Conservation (phyloP, 1,140 invertebrate species). For the Diorhabda sublineata region DNA sequence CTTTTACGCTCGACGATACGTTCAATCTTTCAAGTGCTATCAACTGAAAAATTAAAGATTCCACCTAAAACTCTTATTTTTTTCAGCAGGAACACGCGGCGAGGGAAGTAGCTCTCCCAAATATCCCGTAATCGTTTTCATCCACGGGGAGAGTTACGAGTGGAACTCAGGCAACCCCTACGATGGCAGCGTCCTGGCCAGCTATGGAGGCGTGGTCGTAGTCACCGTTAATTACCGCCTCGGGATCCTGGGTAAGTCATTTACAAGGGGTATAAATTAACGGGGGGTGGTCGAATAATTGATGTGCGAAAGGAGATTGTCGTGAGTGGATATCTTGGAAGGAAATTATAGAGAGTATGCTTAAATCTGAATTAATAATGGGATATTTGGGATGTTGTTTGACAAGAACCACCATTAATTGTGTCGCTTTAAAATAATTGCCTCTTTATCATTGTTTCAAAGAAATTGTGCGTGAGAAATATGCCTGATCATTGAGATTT, state of each 20-base stretch:
- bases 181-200: constrained; percentile 88
- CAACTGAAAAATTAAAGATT: constrained; percentile 1
- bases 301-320: constrained; percentile 11
- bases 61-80: constrained; percentile 35
- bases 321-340: neutral
- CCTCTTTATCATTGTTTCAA: too few relatives aligned
- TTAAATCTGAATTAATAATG: neutral
- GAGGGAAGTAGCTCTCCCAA: constrained; percentile 50
- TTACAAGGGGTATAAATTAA: constrained; percentile 15
- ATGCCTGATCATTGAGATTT: too few relatives aligned
- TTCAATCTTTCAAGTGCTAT: too few relatives aligned
- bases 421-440: too few relatives aligned
- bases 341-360: neutral
- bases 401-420: too few relatives aligned
- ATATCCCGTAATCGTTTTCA: constrained; percentile 89
- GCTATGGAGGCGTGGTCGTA: constrained; percentile 89
- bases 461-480: too few relatives aligned
- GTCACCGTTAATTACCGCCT: constrained; percentile 97
- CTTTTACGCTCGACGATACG: too few relatives aligned
- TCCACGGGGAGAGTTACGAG: constrained; percentile 94
- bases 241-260: constrained; percentile 84
- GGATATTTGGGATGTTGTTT: neutral
- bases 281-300: constrained; percentile 14
- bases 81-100: constrained; percentile 66
- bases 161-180: constrained; percentile 96